Conservation (phyloP, 1,140 invertebrate genomes). For the Diorhabda sublineata region DNA sequence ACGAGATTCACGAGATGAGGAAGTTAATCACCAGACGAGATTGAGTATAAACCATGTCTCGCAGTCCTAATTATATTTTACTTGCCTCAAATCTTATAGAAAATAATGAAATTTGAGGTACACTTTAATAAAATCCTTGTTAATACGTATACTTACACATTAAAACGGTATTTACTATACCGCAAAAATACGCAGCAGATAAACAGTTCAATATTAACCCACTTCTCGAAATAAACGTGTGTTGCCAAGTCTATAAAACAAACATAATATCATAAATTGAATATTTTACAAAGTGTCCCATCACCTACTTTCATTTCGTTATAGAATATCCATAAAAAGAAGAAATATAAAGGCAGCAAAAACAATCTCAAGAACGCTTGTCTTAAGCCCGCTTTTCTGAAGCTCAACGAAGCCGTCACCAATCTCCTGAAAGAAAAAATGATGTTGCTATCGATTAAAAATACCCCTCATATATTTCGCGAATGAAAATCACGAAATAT, state of each 20-base stretch:
- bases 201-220: conserved; percentile 80
- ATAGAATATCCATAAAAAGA: conserved; percentile 78
- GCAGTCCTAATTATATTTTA: too few species aligned
- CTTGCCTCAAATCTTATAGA: too few species aligned
- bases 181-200: conserved; percentile 70
- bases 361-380: conserved; percentile 71
- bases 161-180: conserved; percentile 72
- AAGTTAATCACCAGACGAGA: too few species aligned
- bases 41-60: too few species aligned
- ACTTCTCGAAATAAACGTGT: conserved; percentile 69
- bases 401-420: conserved; percentile 70
- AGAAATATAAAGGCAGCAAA: conserved; percentile 71
- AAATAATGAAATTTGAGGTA: too few species aligned
- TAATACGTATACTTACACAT: conserved; percentile 62
- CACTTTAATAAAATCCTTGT: too few species aligned
- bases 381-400: conserved; percentile 66
- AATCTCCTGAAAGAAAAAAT: conserved; percentile 57
- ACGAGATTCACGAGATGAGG: too few species aligned
- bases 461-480: background rate
- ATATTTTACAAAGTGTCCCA: background rate
- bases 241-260: conserved; percentile 58
- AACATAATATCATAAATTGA: conserved; percentile 13
- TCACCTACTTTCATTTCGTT: conserved; percentile 59
- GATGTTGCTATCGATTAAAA: background rate
- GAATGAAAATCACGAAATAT: background rate